Base-by-base conservation (phyloP, 2,888 invertebrate genomes). In the Drosophila neoperkinsi region DNA sequence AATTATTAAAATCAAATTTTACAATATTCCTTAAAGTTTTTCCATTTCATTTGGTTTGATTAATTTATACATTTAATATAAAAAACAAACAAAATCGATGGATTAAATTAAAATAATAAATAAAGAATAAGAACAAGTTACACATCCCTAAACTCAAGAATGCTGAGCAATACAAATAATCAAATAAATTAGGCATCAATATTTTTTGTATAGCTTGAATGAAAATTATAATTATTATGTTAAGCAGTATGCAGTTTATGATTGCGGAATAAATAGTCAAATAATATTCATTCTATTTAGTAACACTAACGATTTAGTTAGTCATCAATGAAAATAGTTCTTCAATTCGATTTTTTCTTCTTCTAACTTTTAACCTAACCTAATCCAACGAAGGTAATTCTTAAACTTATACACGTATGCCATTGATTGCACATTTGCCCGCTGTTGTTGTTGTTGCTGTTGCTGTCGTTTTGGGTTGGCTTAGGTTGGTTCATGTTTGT, bases 401-500 rank as follows among this genome's bases (percentile, higher is more conserved):
- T 69, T 41, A 36, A 63, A 51, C 56, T 67, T 69, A 78, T 6
- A 30, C 34, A 65, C 46, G 33, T 38, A 25, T 51, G 56, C 33
- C 46, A 49, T 41, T 43, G 58, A 79, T 78, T 78, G 78, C 78
- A 78, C 74, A 52, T 61, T 64, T 52, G 49, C 64, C 79, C 79
- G 16, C 25, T 51, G 46, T 31, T 65, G 46, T 46, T 43, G 51
- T 4, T 43, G 51, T 6, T 31, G 33, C 3, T 41, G 41, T 41
- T 41, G 16, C 30, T 58, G 10, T 49, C 43, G 21, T 16, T 13
- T 34, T 36, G 36, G 21, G 28, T 25, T 25, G 5, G 51, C 11
- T n/a, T 16, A 25, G 51, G 30, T 41, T 43, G n/a, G 53, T 25
- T 38, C 16, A n/a, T 52, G 21, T 25, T 50, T 50, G 52, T 38